Conservation (phyloP, 2,113 vertebrate genomes). For the Eulemur rufifrons region DNA sequence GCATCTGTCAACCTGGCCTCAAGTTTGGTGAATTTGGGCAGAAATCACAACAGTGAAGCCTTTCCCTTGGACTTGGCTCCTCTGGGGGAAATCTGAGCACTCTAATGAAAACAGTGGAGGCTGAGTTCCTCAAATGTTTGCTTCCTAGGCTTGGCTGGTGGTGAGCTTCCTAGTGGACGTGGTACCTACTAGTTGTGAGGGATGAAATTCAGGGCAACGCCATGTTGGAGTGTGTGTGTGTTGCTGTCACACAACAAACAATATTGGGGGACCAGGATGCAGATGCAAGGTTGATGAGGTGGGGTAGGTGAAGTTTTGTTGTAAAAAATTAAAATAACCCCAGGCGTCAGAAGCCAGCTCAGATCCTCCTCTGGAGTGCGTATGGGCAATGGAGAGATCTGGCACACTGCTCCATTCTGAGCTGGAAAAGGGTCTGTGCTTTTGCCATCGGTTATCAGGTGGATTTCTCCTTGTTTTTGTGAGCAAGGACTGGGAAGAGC, state of each 20-base stretch:
- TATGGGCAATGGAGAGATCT: no score
- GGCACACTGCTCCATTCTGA: conserved; percentile 60
- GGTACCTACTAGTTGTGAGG: not conserved
- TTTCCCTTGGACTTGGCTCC: not conserved
- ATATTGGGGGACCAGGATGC: not conserved
- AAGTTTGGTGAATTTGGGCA: not conserved
- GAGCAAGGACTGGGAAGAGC: conserved; percentile 79
- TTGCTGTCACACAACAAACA: not conserved
- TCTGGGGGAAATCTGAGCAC: not conserved
- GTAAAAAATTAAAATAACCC: not conserved
- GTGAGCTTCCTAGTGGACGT: not conserved
- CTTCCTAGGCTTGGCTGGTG: not conserved
- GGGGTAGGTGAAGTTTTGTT: not conserved
- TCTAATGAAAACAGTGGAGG: not conserved
- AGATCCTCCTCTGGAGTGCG: not conserved
- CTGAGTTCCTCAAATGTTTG: not conserved
- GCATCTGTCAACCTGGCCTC: not conserved
- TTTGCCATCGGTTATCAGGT: conserved; percentile 67
- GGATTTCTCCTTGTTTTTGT: conserved; percentile 71
- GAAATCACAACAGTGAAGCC: not conserved
- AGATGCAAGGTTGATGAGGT: not conserved
- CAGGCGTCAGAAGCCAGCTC: not conserved
- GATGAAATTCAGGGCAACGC: not conserved
- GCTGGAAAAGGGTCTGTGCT: conserved; percentile 87
- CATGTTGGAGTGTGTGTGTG: no score